Conservation (phyloP, 2,113 vertebrate genomes). For the Prolemur simus region DNA sequence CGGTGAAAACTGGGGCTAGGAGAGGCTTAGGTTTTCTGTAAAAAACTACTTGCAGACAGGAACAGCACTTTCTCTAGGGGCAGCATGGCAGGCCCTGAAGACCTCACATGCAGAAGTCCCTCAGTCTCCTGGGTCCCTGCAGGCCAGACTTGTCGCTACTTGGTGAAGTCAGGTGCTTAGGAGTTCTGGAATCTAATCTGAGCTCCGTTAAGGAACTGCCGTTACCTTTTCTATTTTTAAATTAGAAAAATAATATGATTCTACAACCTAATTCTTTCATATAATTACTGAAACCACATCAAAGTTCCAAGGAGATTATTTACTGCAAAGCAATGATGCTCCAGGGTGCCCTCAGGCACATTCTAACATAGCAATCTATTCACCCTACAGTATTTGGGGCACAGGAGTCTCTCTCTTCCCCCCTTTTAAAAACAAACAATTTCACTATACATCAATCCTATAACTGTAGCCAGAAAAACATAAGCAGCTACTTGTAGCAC, state of each 20-base stretch:
- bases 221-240: slow-evolving; percentile 14
- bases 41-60: background rate
- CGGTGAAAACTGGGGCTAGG: background rate
- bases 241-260: slow-evolving; percentile 47
- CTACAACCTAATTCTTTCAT: background rate
- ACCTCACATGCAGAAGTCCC: fast-evolving
- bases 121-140: fast-evolving
- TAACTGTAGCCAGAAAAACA: background rate
- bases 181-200: background rate
- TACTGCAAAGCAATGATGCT: slow-evolving; percentile 8
- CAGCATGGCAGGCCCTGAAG: background rate
- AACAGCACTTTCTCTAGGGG: background rate
- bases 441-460: background rate
- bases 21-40: background rate
- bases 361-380: background rate
- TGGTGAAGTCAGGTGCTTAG: background rate
- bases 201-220: background rate
- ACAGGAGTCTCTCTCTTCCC: background rate
- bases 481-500: background rate
- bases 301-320: slow-evolving; percentile 42
- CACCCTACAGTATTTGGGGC: background rate
- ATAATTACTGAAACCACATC: slow-evolving; percentile 41
- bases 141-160: background rate
- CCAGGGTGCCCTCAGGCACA: background rate
- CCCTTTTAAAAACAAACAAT: background rate